phyloP scores from a whole-genome alignment of 2,888 invertebrate species.

The Candidula unifasciata region DNA sequence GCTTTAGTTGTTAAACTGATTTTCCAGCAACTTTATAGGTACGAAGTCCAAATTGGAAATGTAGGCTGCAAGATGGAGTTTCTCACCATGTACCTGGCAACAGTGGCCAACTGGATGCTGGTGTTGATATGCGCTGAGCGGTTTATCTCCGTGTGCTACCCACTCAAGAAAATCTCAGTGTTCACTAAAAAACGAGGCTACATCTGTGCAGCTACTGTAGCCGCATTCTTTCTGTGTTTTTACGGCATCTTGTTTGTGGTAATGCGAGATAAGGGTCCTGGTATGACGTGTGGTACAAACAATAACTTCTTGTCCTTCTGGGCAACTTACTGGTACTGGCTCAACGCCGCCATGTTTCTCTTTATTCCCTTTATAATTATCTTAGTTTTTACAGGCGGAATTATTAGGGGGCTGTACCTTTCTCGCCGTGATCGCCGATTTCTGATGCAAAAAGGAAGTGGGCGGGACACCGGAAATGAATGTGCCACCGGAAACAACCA shows the following conservation, averaged over 20 bases:
- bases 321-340: slow-evolving; percentile 47
- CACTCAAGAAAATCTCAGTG: slow-evolving; percentile 30
- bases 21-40: slow-evolving; percentile 40
- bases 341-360: slow-evolving; percentile 49
- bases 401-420: slow-evolving; percentile 48
- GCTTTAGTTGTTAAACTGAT: slow-evolving; percentile 54
- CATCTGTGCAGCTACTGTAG: neutral
- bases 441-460: slow-evolving; percentile 12
- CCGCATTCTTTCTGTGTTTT: neutral
- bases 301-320: neutral
- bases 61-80: slow-evolving; percentile 49
- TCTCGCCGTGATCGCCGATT: slow-evolving; percentile 49
- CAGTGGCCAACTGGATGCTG: slow-evolving; percentile 56
- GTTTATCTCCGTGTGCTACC: slow-evolving; percentile 55
- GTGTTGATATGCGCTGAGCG: slow-evolving; percentile 55
- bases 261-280: too few species aligned
- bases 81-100: slow-evolving; percentile 43
- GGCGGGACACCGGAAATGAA: slow-evolving; percentile 15
- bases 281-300: neutral
- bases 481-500: slow-evolving; percentile 38
- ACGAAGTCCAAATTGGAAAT: slow-evolving; percentile 40
- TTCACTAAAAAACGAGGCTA: slow-evolving; percentile 37
- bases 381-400: slow-evolving; percentile 50
- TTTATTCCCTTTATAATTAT: slow-evolving; percentile 54
- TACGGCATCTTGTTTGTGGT: neutral